These are phyloP conservation scores for Perccottus glenii DNA, from an alignment of 2,113 vertebrate species.

Conservation along the genomic window DNA sequence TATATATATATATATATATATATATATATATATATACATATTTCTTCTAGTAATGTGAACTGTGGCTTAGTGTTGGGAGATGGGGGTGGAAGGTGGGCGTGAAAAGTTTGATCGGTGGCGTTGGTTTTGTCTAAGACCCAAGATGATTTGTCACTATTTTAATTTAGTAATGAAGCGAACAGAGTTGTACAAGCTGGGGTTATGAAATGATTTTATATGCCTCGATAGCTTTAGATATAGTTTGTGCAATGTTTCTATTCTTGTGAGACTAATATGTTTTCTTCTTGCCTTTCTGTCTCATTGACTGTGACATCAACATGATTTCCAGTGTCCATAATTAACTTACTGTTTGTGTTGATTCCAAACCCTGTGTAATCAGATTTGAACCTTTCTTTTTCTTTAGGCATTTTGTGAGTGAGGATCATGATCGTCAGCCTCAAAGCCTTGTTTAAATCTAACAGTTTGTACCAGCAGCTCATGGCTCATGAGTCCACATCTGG, in stretches of 20 bases:
- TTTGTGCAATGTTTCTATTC: constrained; percentile 28
- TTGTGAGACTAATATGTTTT: constrained; percentile 25
- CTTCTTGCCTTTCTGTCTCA: constrained; percentile 24
- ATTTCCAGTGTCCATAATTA: constrained; percentile 19
- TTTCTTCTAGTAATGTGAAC: constrained; percentile 67
- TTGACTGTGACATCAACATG: constrained; percentile 35
- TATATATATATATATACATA: constrained; percentile 24
- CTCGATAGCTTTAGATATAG: constrained; percentile 17
- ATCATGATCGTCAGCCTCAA: background rate
- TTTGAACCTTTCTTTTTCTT: constrained; percentile 5
- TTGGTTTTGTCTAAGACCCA: constrained; percentile 54
- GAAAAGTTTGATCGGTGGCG: constrained; percentile 36
- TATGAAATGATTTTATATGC: constrained; percentile 50
- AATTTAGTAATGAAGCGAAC: constrained; percentile 60
- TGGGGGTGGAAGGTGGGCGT: constrained; percentile 2
- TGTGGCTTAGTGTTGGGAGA: constrained; percentile 34
- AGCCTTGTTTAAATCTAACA: background rate
- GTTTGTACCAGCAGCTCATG: background rate
- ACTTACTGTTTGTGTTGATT: constrained; percentile 17
- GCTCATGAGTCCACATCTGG: background rate
- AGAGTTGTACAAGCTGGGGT: constrained; percentile 53
- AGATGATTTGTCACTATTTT: constrained; percentile 67
- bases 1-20: constrained; percentile 2
- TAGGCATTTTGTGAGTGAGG: background rate
- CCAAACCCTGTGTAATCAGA: background rate